Conservation (phyloP, 2,797 vertebrate species). For the Argentina silus region DNA sequence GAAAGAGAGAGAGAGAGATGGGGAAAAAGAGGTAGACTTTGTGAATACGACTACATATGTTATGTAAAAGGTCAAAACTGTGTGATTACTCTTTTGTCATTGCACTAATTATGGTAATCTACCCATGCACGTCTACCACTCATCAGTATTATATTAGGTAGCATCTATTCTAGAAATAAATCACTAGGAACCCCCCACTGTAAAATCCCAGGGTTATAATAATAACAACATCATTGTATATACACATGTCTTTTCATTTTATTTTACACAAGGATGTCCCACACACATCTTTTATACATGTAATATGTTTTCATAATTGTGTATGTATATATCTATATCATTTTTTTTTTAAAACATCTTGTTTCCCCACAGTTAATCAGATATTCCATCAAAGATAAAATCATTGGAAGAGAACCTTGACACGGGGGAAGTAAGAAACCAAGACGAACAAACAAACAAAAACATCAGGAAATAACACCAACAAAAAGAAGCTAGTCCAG, state of each 20-base stretch:
- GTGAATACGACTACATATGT: slow-evolving; percentile 1
- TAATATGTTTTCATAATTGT: slow-evolving; percentile 55
- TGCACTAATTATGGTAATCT: slow-evolving; percentile 22
- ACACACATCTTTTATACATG: slow-evolving; percentile 76
- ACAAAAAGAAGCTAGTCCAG: slow-evolving; percentile 45
- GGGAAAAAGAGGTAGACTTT: slow-evolving; percentile 14
- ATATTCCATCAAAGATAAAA: slow-evolving; percentile 56
- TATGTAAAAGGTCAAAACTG: slow-evolving; percentile 37
- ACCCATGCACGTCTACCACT: not conserved
- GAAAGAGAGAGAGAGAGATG: slow-evolving; percentile 10
- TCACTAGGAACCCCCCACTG: not conserved
- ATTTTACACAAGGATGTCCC: slow-evolving; percentile 77
- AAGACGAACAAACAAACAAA: slow-evolving; percentile 61
- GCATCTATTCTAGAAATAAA: not conserved
- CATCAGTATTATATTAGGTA: not conserved
- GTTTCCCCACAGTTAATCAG: slow-evolving; percentile 54
- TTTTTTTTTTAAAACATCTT: slow-evolving; percentile 44
- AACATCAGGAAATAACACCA: slow-evolving; percentile 46
- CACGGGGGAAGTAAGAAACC: slow-evolving; percentile 56
- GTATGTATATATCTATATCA: slow-evolving; percentile 40
- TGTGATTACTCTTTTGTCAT: slow-evolving; percentile 28
- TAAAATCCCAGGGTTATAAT: not conserved
- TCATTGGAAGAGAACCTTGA: slow-evolving; percentile 54
- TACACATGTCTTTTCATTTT: slow-evolving; percentile 68
- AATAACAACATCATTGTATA: slow-evolving; percentile 44